Evolutionary conservation across 2,113 vertebrate species (phyloP).

Genomic region (Sebastes schlegelii): DNA sequence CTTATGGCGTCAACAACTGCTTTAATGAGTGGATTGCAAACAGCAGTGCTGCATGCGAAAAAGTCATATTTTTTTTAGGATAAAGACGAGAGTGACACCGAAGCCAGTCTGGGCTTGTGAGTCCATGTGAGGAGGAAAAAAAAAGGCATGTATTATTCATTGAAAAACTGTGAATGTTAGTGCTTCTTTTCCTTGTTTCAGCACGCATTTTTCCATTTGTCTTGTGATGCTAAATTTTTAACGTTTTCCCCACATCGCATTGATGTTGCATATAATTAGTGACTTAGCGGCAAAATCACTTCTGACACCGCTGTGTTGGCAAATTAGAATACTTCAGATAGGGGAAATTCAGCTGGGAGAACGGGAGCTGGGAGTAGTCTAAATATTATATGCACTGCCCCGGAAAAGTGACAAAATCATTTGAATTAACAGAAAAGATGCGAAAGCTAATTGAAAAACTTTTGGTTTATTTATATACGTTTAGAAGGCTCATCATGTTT

Average conservation of each 20-base stretch:
- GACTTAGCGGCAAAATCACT: slow-evolving; percentile 96
- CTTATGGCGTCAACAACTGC: slow-evolving; percentile 51
- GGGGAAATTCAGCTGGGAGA: slow-evolving; percentile 92
- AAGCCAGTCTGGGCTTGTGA: slow-evolving; percentile 44
- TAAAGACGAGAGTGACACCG: slow-evolving; percentile 64
- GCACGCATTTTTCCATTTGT: slow-evolving; percentile 93
- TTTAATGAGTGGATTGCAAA: slow-evolving; percentile 62
- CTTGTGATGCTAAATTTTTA: slow-evolving; percentile 98
- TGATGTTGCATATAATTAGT: slow-evolving; percentile 97
- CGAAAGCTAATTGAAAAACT: slow-evolving; percentile 80
- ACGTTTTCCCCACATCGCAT: slow-evolving; percentile 94
- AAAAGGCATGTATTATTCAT: slow-evolving; percentile 92
- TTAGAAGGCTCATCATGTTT: slow-evolving; percentile 76
- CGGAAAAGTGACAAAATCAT: slow-evolving; percentile 95
- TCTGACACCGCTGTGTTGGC: slow-evolving; percentile 94
- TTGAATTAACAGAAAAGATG: slow-evolving; percentile 94
- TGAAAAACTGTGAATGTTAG: slow-evolving; percentile 90
- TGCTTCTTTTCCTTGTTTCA: slow-evolving; percentile 93
- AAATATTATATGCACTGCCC: slow-evolving; percentile 94
- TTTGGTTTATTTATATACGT: slow-evolving; percentile 83
- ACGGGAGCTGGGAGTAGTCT: slow-evolving; percentile 88
- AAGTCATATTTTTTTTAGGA: slow-evolving; percentile 60
- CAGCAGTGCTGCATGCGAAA: slow-evolving; percentile 50
- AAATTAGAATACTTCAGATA: slow-evolving; percentile 95
- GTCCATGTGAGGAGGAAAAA: slow-evolving; percentile 76